Conservation (phyloP, 2,888 invertebrate species). For the Dromius quadrimaculatus region DNA sequence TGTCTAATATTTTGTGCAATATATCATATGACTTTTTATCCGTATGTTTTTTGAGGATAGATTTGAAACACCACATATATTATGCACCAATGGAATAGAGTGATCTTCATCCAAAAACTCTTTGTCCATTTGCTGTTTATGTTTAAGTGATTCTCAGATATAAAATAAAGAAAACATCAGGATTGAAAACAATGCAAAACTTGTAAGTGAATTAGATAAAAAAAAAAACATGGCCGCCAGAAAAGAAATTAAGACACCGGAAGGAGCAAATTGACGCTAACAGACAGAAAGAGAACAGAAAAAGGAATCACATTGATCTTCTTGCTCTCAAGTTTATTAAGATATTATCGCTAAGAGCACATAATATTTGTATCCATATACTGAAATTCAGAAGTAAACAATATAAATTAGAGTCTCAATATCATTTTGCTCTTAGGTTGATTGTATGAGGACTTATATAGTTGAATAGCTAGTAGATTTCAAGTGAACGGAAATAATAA, state of each 20-base stretch:
- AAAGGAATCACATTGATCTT: slow-evolving; percentile 44
- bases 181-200: slow-evolving; percentile 37
- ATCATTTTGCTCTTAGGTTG: too few relatives aligned
- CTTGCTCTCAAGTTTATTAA: too few relatives aligned
- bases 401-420: too few relatives aligned
- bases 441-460: too few relatives aligned
- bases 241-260: slow-evolving; percentile 11
- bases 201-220: slow-evolving; percentile 44
- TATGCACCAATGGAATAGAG: slow-evolving; percentile 41
- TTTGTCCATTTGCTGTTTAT: slow-evolving; percentile 49
- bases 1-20: too few relatives aligned
- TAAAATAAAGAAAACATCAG: slow-evolving; percentile 3
- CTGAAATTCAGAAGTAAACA: too few relatives aligned
- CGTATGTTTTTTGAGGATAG: too few relatives aligned
- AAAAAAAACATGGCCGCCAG: slow-evolving; percentile 21
- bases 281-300: slow-evolving; percentile 22
- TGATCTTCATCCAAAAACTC: slow-evolving; percentile 42
- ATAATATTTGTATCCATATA: too few relatives aligned
- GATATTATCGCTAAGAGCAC: too few relatives aligned
- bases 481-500: too few relatives aligned
- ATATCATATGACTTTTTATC: too few relatives aligned
- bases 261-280: slow-evolving; percentile 44
- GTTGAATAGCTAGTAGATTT: too few relatives aligned
- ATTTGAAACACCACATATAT: slow-evolving; percentile 18
- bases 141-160: slow-evolving; percentile 15